Evolutionary conservation across 1,140 invertebrate species (phyloP).

Genomic region (Nilaparvata lugens): DNA sequence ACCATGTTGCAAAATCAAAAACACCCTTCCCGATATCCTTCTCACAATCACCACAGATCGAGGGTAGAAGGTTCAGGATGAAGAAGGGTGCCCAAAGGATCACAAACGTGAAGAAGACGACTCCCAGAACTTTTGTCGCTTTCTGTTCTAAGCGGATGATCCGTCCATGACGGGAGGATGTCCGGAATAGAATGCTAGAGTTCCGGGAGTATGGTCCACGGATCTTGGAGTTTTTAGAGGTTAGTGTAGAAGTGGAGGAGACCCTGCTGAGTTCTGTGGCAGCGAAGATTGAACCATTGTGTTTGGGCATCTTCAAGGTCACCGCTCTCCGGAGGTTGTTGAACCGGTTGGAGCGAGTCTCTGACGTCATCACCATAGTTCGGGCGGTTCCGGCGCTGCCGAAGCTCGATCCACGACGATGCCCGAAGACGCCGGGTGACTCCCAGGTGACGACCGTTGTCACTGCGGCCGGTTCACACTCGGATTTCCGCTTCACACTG

Average conservation of each 20-base stretch:
- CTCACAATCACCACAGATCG: constrained; percentile 67
- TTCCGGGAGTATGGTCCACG: constrained; percentile 58
- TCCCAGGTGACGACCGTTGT: constrained; percentile 22
- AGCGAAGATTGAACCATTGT: not conserved
- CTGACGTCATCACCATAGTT: constrained; percentile 13
- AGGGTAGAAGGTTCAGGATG: constrained; percentile 72
- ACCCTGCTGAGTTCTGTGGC: not conserved
- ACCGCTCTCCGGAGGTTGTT: constrained; percentile 42
- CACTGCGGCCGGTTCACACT: not conserved
- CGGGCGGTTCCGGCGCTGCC: constrained; percentile 14
- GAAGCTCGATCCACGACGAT: constrained; percentile 19
- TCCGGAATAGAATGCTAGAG: constrained; percentile 68
- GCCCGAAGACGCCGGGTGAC: constrained; percentile 4
- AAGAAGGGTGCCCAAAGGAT: constrained; percentile 92
- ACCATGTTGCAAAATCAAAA: constrained; percentile 79
- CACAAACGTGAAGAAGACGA: constrained; percentile 90
- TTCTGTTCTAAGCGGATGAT: constrained; percentile 82
- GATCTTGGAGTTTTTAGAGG: constrained; percentile 30
- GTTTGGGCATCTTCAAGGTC: constrained; percentile 34
- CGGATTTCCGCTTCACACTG: too few species aligned
- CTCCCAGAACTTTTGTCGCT: constrained; percentile 86
- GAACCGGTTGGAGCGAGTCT: constrained; percentile 3
- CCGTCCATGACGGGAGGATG: constrained; percentile 67
- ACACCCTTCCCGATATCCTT: constrained; percentile 61
- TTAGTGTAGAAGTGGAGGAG: not conserved